Evolutionary conservation across 2,888 invertebrate genomes (phyloP).

Genomic region (Campopleginae sp.): DNA sequence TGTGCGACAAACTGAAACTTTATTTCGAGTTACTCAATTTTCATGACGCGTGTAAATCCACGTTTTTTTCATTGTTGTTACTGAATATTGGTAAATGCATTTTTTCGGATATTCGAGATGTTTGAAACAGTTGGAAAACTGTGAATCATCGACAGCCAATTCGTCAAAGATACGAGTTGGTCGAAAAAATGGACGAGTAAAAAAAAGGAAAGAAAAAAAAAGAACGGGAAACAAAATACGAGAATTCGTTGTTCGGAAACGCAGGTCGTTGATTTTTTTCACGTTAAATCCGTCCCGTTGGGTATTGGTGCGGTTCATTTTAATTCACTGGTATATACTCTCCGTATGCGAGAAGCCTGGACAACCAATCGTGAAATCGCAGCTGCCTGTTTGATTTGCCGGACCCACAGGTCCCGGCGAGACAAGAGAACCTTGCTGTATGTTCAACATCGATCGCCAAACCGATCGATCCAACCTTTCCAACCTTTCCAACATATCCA

Average conservation of each 20-base stretch:
- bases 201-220: slow-evolving; percentile 22
- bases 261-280: slow-evolving; percentile 45
- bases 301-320: slow-evolving; percentile 51
- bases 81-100: not conserved
- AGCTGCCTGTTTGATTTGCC: slow-evolving; percentile 57
- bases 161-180: slow-evolving; percentile 29
- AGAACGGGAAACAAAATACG: slow-evolving; percentile 27
- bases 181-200: not conserved
- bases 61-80: not conserved
- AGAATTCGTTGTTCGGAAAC: slow-evolving; percentile 45
- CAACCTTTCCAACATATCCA: too few relatives aligned
- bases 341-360: slow-evolving; percentile 27
- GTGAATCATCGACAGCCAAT: slow-evolving; percentile 26
- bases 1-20: slow-evolving; percentile 11
- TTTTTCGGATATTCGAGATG: slow-evolving; percentile 33
- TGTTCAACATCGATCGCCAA: slow-evolving; percentile 42
- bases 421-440: slow-evolving; percentile 2
- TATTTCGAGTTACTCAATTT: slow-evolving; percentile 9
- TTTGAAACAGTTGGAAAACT: slow-evolving; percentile 27
- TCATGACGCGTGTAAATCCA: not conserved
- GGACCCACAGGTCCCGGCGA: slow-evolving; percentile 32
- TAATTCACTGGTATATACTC: slow-evolving; percentile 40
- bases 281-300: slow-evolving; percentile 41
- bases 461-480: slow-evolving; percentile 23
- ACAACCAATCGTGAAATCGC: slow-evolving; percentile 59